Percentiles rank a stretch among this genome's conserved stretches.
Evolutionary conservation across 2,888 invertebrate genomes (phyloP).

Genomic region (Folsomia manolachei): DNA sequence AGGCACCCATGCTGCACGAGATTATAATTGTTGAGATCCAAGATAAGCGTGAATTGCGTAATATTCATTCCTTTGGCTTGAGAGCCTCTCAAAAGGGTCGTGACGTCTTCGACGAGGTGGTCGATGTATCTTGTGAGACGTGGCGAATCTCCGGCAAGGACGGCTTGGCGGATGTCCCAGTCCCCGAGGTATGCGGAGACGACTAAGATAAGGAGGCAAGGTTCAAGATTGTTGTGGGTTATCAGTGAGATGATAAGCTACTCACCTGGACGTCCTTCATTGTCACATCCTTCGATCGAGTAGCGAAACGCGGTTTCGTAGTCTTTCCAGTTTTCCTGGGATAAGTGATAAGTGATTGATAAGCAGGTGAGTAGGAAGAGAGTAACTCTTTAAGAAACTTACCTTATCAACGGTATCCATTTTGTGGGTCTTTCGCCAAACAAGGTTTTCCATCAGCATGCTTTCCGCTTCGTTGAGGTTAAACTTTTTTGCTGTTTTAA

Average conservation of each 20-base stretch:
- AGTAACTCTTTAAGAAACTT: too few species aligned
- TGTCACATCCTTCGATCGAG: not conserved
- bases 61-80: not conserved
- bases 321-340: not conserved
- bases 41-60: not conserved
- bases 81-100: not conserved
- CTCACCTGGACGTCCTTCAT: not conserved
- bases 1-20: not conserved
- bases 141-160: not conserved
- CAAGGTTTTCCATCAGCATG: conserved; percentile 9
- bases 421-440: not conserved
- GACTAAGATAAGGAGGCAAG: not conserved
- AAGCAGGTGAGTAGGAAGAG: too few species aligned
- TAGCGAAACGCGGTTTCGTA: not conserved
- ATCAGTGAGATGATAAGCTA: too few species aligned
- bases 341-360: too few species aligned
- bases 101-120: not conserved
- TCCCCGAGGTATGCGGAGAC: not conserved
- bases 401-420: not conserved
- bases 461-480: not conserved
- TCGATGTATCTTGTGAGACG: not conserved
- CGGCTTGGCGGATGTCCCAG: not conserved
- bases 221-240: too few species aligned
- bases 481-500: conserved; percentile 16
- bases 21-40: not conserved